A percentile compares a stretch with the other conserved stretches of the same genome.
Conservation (phyloP, 2,113 vertebrate species). For the Protobothrops mucrosquamatus region DNA sequence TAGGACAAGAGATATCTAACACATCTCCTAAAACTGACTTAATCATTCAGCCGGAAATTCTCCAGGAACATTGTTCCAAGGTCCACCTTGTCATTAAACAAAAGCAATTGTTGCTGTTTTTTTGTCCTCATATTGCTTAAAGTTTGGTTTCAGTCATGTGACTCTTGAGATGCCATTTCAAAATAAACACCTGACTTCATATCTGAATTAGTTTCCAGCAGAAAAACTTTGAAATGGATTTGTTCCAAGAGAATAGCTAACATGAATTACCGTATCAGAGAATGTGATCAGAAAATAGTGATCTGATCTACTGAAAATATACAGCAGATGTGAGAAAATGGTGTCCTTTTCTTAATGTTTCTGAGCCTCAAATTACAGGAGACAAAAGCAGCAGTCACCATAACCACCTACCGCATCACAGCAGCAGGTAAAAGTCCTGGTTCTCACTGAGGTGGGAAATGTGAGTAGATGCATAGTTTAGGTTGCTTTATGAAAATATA, state of each 20-base stretch:
- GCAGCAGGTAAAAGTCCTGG: neutral
- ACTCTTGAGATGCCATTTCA: conserved; percentile 26
- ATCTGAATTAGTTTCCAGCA: neutral
- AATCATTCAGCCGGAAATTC: neutral
- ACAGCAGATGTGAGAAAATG: conserved; percentile 11
- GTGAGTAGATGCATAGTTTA: neutral
- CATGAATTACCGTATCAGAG: neutral
- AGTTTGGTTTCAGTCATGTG: conserved; percentile 15
- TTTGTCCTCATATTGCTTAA: neutral
- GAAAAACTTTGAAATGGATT: conserved; percentile 5
- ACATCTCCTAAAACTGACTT: neutral
- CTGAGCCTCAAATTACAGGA: neutral
- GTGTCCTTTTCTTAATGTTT: neutral
- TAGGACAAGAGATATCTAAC: neutral
- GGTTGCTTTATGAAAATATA: neutral
- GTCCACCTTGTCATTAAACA: conserved; percentile 6
- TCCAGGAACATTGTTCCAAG: conserved; percentile 1
- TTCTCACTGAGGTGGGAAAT: neutral
- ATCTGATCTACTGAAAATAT: conserved; percentile 2
- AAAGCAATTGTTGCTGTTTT: conserved; percentile 9
- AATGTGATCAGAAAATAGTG: conserved; percentile 16
- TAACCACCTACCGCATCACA: neutral
- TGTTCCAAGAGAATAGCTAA: neutral
- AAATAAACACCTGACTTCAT: conserved; percentile 11
- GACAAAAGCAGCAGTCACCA: neutral